Base-by-base conservation (phyloP, 2,113 vertebrate species). In the Scomber colias region DNA sequence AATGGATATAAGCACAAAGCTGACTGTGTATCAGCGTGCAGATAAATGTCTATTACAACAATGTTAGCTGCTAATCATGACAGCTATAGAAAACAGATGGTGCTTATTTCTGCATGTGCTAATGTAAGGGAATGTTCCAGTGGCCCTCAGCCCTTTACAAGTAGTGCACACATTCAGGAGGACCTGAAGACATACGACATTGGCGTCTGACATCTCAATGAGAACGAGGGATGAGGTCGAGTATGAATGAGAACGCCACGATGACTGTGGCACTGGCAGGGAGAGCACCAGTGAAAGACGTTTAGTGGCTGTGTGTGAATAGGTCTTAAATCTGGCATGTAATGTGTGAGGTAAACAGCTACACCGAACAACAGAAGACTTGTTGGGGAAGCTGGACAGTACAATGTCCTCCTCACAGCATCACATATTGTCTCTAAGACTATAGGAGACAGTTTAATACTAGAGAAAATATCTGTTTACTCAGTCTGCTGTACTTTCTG, bases 21-120 rank as follows among this genome's bases (percentile, higher is more conserved):
- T 63, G 60, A 61, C 48, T 44, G 10, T 9, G 67, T 16, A 21
- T 54, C 19, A 64, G 17, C 2, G 24, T 31, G 61, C 63, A 46
- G 45, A 55, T 17, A 19, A 82, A 63, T 46, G 48, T 4, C 66
- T 4, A 78, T 75, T 13, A 46, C 62, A 21, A 78, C 72, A 53
- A 31, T 45, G 7, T 21, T 11, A 15, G 75, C 69, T 27, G 63
- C 53, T 70, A 15, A 77, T 45, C 48, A 24, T 31, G 55, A 6
- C 62, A 16, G 14, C 73, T 3, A 46, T 7, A 57, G 64, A 24
- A 77, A 81, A 72, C 90, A 85, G 79, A 85, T 75, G 77, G 61
- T 13, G 11, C 44, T 75, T 84, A 75, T 83, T 91, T 79, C 51
- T 83, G 75, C 68, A 73, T 17, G 75, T 77, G 72, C 64, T 70